Percentiles rank a stretch among this genome's conserved stretches.
Evolutionary conservation across 2,797 vertebrate genomes (phyloP).

Genomic region (Xenentodon cancila): DNA sequence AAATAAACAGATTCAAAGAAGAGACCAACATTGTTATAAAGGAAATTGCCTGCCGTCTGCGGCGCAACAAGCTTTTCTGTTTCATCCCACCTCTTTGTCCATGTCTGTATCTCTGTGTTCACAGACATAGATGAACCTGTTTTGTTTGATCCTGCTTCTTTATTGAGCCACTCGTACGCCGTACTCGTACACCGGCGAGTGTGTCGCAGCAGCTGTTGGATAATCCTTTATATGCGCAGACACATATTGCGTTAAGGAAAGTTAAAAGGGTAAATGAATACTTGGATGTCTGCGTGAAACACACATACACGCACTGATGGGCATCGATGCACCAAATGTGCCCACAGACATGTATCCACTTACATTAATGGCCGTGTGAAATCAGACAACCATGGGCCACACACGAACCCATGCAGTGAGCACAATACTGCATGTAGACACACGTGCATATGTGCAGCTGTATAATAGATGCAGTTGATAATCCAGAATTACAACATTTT

Average conservation of each 20-base stretch:
- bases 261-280: conserved; percentile 61
- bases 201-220: conserved; percentile 3
- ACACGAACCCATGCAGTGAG: background rate
- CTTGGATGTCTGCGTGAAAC: conserved; percentile 47
- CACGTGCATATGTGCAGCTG: conserved; percentile 27
- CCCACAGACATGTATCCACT: background rate
- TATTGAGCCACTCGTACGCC: conserved; percentile 43
- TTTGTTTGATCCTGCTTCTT: conserved; percentile 55
- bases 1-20: conserved; percentile 1
- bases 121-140: conserved; percentile 40
- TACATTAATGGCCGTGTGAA: conserved; percentile 11
- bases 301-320: conserved; percentile 19
- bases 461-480: conserved; percentile 62
- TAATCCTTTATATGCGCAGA: conserved; percentile 34
- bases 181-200: conserved; percentile 5
- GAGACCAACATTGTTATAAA: conserved; percentile 1
- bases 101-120: conserved; percentile 40
- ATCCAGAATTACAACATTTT: conserved; percentile 69
- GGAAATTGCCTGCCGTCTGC: conserved; percentile 29
- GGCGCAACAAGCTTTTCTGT: conserved; percentile 34
- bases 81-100: conserved; percentile 57
- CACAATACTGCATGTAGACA: conserved; percentile 1
- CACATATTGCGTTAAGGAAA: conserved; percentile 6
- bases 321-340: background rate
- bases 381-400: conserved; percentile 23